Percentiles rank a stretch among this genome's conserved stretches.
phyloP scores from a whole-genome alignment of 1,140 invertebrate species.

The Ceratina japonica region DNA sequence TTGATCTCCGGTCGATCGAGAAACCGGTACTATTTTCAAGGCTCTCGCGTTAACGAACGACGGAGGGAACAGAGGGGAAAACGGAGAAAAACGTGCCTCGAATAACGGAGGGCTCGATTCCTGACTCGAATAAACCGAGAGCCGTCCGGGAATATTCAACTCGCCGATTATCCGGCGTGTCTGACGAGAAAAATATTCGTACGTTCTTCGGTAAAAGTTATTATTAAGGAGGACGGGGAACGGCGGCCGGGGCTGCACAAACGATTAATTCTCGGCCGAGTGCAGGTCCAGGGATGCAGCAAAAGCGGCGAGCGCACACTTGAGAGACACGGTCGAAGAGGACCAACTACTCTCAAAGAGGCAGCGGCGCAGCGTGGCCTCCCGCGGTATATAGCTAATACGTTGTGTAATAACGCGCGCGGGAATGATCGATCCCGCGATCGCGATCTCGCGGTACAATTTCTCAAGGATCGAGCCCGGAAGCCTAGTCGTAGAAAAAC shows the following conservation, averaged over 20 bases:
- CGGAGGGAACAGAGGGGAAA: too few species aligned
- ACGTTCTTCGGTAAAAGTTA: slow-evolving; percentile 25
- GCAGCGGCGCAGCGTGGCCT: not conserved
- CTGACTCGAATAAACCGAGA: too few species aligned
- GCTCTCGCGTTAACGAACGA: too few species aligned
- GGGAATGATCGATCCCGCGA: slow-evolving; percentile 4
- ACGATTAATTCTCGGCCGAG: slow-evolving; percentile 40
- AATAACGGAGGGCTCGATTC: too few species aligned
- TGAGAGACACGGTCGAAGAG: not conserved
- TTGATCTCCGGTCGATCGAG: not conserved
- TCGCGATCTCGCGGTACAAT: too few species aligned
- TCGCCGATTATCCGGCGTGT: too few species aligned
- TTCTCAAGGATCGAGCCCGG: too few species aligned
- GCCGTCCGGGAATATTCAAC: too few species aligned
- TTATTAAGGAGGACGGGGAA: slow-evolving; percentile 21
- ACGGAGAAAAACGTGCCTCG: too few species aligned
- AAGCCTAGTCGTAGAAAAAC: too few species aligned
- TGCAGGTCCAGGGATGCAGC: slow-evolving; percentile 40
- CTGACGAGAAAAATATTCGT: too few species aligned
- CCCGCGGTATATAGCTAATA: not conserved
- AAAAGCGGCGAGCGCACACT: slow-evolving; percentile 25
- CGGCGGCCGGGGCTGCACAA: slow-evolving; percentile 16
- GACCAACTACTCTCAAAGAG: slow-evolving; percentile 9
- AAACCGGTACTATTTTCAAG: too few species aligned
- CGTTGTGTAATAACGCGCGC: not conserved